Evolutionary conservation across 2,888 invertebrate species (phyloP).

Genomic region (Anthrax anthrax): DNA sequence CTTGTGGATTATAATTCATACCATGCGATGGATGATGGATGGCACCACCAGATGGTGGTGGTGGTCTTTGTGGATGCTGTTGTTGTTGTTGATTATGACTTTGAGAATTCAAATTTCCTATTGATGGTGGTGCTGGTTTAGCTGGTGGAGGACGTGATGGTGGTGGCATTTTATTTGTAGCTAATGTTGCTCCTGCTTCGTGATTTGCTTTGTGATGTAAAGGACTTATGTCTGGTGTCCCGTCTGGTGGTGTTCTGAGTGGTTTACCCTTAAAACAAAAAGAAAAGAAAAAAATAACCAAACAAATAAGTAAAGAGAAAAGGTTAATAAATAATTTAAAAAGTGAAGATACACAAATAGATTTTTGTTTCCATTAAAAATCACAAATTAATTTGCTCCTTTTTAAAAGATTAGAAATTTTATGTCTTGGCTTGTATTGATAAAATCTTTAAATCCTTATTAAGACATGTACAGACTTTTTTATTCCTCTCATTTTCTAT

Average conservation of each 20-base stretch:
- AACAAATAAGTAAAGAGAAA: no score
- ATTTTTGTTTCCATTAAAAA: no score
- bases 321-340: no score
- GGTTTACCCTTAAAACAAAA: constrained; percentile 21
- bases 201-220: background rate
- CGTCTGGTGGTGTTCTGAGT: constrained; percentile 23
- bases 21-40: background rate
- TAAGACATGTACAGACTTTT: no score
- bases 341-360: no score
- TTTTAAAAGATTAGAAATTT: no score
- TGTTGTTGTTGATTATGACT: no score
- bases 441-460: no score
- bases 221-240: constrained; percentile 14
- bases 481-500: no score
- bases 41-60: background rate
- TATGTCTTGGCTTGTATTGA: no score
- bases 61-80: background rate
- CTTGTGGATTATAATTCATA: constrained; percentile 8
- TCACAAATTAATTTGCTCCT: no score
- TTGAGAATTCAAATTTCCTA: background rate
- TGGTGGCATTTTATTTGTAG: background rate
- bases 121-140: background rate
- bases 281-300: no score
- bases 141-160: background rate
- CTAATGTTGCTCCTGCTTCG: background rate